Percentiles rank a stretch among this genome's conserved stretches.
Conservation (phyloP, 1,140 invertebrate genomes). For the Bursaphelenchus mucronatus region DNA sequence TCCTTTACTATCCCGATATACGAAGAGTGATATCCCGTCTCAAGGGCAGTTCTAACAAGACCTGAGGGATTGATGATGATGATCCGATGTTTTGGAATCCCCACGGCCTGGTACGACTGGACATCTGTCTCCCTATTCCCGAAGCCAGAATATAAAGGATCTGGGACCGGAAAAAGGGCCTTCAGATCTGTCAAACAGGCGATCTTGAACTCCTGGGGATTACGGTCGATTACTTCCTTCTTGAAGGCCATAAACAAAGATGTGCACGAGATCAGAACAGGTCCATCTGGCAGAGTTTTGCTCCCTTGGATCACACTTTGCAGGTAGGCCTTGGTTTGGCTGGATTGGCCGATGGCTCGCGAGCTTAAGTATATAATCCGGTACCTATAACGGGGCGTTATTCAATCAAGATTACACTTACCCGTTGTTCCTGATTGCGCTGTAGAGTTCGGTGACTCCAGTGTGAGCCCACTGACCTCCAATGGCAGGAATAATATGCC, state of each 20-base stretch:
- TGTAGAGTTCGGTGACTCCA: constrained; percentile 91
- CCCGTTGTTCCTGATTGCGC: constrained; percentile 90
- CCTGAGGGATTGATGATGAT: constrained; percentile 96
- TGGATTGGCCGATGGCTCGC: constrained; percentile 83
- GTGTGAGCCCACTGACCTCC: constrained; percentile 93
- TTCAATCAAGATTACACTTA: constrained; percentile 64
- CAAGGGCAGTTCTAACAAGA: constrained; percentile 71
- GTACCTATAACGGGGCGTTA: not conserved
- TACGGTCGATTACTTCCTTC: constrained; percentile 94
- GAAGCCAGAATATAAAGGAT: constrained; percentile 97
- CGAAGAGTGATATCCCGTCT: constrained; percentile 27
- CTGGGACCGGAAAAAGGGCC: constrained; percentile 77
- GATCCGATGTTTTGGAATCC: constrained; percentile 87
- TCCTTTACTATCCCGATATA: constrained; percentile 39
- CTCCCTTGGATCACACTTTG: constrained; percentile 85
- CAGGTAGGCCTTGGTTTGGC: constrained; percentile 86
- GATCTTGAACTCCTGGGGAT: constrained; percentile 98
- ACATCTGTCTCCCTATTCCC: constrained; percentile 84
- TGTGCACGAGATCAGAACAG: constrained; percentile 88
- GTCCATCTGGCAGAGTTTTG: constrained; percentile 85
- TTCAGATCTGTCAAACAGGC: constrained; percentile 91
- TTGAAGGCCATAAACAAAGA: constrained; percentile 92
- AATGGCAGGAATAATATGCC: constrained; percentile 91
- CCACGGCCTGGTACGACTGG: constrained; percentile 90
- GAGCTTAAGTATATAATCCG: constrained; percentile 75